Evolutionary conservation across 64 coral and sea anemone genomes (phyloP).

Genomic region (Porites lutea): DNA sequence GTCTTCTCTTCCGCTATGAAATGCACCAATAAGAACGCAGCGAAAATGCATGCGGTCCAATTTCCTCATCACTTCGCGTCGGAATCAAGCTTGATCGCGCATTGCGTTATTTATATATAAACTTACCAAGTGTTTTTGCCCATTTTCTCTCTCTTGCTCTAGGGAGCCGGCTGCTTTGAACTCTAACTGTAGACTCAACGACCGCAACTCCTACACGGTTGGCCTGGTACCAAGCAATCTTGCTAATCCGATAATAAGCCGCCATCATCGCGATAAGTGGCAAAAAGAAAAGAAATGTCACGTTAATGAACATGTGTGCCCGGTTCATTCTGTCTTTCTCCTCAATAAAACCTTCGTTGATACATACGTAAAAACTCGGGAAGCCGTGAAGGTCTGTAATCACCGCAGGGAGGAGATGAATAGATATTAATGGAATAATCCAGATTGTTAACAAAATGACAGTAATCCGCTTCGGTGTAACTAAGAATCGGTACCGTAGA

Average conservation of each 20-base stretch:
- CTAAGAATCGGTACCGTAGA: slow-evolving; percentile 56
- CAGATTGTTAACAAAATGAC: slow-evolving; percentile 56
- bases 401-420: slow-evolving; percentile 25
- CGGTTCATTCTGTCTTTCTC: background rate
- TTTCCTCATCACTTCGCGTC: too few species aligned
- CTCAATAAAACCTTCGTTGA: slow-evolving; percentile 7
- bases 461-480: slow-evolving; percentile 51
- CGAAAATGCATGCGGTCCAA: too few species aligned
- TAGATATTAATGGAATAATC: slow-evolving; percentile 57
- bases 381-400: slow-evolving; percentile 8
- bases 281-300: slow-evolving; percentile 33
- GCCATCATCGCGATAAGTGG: slow-evolving; percentile 61
- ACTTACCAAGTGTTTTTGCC: slow-evolving; percentile 89
- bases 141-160: slow-evolving; percentile 76
- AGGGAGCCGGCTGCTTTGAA: background rate
- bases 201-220: slow-evolving; percentile 49
- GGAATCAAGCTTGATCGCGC: too few species aligned
- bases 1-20: too few species aligned
- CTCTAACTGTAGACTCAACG: background rate
- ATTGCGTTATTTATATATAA: background rate
- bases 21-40: too few species aligned
- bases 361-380: slow-evolving; percentile 36
- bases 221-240: slow-evolving; percentile 83
- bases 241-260: slow-evolving; percentile 72
- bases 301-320: slow-evolving; percentile 34